Evolutionary conservation across 2,797 vertebrate species (phyloP).

Genomic region (Pogoniulus pusillus): DNA sequence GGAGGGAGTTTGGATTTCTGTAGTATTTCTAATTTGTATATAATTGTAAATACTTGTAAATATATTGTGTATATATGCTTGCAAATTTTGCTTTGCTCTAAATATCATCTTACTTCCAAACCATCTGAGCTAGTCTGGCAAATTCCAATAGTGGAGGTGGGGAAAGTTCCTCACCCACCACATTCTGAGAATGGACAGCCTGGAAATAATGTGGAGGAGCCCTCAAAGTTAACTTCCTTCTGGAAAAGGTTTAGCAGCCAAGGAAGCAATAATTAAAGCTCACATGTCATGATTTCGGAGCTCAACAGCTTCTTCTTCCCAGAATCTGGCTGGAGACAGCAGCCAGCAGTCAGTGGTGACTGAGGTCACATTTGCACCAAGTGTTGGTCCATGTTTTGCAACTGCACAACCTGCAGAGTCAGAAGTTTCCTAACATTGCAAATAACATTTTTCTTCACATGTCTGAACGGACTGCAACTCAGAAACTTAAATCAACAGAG

Average conservation of each 20-base stretch:
- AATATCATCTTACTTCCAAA: no score
- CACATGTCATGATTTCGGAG: background rate
- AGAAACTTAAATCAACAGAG: background rate
- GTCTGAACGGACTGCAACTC: background rate
- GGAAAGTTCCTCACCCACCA: no score
- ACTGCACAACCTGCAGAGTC: background rate
- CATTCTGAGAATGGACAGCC: background rate
- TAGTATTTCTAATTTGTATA: no score
- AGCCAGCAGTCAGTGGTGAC: background rate
- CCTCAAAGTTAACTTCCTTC: background rate
- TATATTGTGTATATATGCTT: no score
- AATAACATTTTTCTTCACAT: background rate
- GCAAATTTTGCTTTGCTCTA: no score
- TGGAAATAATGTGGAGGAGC: background rate
- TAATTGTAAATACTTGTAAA: no score
- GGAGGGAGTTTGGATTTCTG: no score
- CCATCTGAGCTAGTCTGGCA: no score
- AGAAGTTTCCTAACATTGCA: background rate
- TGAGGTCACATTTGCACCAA: background rate
- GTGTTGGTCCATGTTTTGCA: background rate
- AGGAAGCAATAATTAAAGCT: background rate
- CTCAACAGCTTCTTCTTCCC: background rate
- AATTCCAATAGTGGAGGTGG: no score
- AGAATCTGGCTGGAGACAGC: background rate
- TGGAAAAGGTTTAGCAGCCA: background rate